Evolutionary conservation across 2,113 vertebrate genomes (phyloP).

Genomic region (Glareola pratincola): DNA sequence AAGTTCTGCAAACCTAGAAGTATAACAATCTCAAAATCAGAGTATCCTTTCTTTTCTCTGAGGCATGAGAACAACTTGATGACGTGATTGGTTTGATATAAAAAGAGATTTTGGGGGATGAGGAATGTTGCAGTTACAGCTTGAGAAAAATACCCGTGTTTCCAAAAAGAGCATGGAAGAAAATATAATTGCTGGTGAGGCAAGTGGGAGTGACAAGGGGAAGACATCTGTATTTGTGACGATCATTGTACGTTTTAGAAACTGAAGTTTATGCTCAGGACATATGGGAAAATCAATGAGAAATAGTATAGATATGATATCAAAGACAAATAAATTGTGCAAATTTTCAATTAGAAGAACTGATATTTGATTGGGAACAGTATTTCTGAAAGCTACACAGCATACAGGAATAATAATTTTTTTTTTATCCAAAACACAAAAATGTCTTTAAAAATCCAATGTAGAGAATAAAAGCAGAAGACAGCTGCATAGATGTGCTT

Average conservation of each 20-base stretch:
- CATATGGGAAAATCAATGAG: not conserved
- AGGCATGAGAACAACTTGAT: not conserved
- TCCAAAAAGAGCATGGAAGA: not conserved
- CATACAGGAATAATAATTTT: not conserved
- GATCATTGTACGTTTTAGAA: not conserved
- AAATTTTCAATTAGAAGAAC: not conserved
- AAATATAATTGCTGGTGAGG: not conserved
- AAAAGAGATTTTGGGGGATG: not conserved
- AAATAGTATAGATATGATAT: not conserved
- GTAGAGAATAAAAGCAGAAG: not conserved
- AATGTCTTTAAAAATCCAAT: not conserved
- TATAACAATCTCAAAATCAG: not conserved
- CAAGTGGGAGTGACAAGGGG: not conserved
- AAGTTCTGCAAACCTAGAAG: not conserved
- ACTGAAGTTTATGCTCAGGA: not conserved
- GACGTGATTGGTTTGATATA: not conserved
- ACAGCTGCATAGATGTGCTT: not conserved
- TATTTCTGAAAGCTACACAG: not conserved
- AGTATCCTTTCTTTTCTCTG: not conserved
- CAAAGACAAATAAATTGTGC: not conserved
- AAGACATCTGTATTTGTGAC: not conserved
- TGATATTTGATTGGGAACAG: not conserved
- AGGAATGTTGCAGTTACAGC: not conserved
- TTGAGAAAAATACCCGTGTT: not conserved
- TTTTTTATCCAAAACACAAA: not conserved